Percentiles rank a stretch among this genome's conserved stretches.
Evolutionary conservation across 2,797 vertebrate genomes (phyloP).

Genomic region (Hoplostethus atlanticus): DNA sequence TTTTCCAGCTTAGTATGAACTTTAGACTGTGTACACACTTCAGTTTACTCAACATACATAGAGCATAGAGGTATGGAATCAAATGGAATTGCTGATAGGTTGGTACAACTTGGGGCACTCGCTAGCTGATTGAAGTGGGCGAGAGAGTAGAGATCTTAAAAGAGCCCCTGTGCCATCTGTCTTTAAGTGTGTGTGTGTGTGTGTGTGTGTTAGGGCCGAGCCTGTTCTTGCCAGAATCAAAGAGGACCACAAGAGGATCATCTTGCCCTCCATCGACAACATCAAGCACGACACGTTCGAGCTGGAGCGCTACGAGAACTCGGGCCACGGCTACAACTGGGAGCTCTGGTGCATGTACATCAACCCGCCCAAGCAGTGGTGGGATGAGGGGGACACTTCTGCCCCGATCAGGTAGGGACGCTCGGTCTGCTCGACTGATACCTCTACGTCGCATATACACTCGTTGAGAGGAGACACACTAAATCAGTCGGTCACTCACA

Average conservation of each 20-base stretch:
- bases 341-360: constrained; percentile 99
- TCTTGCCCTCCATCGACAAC: constrained; percentile 98
- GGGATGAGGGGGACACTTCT: constrained; percentile 93
- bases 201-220: constrained; percentile 87
- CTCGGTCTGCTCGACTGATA: too few species aligned
- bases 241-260: constrained; percentile 92
- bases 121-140: constrained; percentile 35
- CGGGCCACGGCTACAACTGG: constrained; percentile 97
- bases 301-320: constrained; percentile 95
- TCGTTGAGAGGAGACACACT: background rate
- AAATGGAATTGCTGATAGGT: constrained; percentile 64
- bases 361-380: constrained; percentile 96
- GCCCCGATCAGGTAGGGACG: constrained; percentile 93
- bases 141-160: constrained; percentile 35
- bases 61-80: constrained; percentile 43
- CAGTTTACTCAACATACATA: constrained; percentile 40
- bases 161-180: constrained; percentile 8
- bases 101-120: constrained; percentile 35
- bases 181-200: constrained; percentile 17
- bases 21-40: constrained; percentile 15
- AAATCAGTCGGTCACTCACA: background rate
- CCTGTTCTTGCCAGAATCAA: constrained; percentile 94
- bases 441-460: too few species aligned
- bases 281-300: constrained; percentile 97
- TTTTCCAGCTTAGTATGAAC: constrained; percentile 34